Conservation (phyloP, 2,113 vertebrate genomes). For the Thomomys bottae region DNA sequence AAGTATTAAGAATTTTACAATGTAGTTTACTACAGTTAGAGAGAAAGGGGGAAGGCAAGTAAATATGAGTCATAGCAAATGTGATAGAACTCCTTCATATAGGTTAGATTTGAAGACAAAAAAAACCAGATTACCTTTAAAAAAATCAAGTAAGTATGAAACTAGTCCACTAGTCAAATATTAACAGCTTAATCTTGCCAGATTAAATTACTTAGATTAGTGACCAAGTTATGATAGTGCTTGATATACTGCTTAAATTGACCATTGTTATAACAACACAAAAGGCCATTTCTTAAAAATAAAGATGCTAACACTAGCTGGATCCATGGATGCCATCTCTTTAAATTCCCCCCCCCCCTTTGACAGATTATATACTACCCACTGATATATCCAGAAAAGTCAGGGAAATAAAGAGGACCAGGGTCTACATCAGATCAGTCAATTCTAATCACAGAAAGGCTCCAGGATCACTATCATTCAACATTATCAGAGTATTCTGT, state of each 20-base stretch:
- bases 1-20: neutral
- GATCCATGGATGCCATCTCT: constrained; percentile 5
- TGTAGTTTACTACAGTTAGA: neutral
- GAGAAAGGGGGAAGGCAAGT: neutral
- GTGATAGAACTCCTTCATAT: neutral
- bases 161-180: neutral
- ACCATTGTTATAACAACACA: neutral
- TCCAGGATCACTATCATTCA: neutral
- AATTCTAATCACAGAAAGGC: constrained; percentile 42
- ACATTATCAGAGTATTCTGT: constrained; percentile 56
- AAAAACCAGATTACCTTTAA: neutral
- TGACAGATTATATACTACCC: constrained; percentile 26
- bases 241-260: neutral
- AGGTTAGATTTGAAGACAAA: neutral
- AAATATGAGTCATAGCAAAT: neutral
- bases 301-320: neutral
- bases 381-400: constrained; percentile 22
- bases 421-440: constrained; percentile 21
- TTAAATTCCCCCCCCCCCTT: constrained; percentile 27
- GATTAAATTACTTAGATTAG: constrained; percentile 14
- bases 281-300: constrained; percentile 25
- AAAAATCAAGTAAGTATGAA: neutral
- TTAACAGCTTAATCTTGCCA: neutral
- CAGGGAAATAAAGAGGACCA: neutral
- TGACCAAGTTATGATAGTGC: neutral